Evolutionary conservation across 2,113 vertebrate species (phyloP), one percentile per base, ranked within the genome.

Genomic region (Sigmodon hispidus): DNA sequence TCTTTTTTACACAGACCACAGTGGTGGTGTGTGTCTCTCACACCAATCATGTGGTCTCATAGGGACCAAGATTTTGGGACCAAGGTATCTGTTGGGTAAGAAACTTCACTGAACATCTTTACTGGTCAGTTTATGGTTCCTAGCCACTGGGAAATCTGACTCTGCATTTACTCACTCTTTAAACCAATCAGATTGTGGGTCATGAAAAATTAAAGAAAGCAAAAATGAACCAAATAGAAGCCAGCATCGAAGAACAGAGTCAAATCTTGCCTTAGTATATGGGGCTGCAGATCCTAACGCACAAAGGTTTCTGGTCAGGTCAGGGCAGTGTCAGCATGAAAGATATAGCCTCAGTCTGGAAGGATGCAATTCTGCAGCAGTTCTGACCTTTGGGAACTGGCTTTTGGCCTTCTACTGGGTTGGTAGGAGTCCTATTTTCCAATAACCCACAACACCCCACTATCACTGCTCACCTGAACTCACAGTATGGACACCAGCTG

Each of bases 401-500:
- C 52, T 3, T 21, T 21, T 12, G 1, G 11, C 24, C 31, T 4
- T 34, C 29, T 31, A 4, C 43, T 1, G 43, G n/a, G n/a, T n/a
- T n/a, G n/a, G n/a, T n/a, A n/a, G n/a, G n/a, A 50, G 24, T 3
- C 3, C 9, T 3, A 7, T 45, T 29, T 40, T 10, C 0, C 17
- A 22, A 1, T 1, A 1, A 22, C 19, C 4, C 36, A 5, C 0
- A 2, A 24, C 0, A 4, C 61, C 3, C 85, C 5, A 13, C 21
- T 26, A 17, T n/a, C 0, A 1, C 0, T 4, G 6, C 3, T 8
- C 19, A 0, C 40, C 26, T 6, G 4, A 5, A 11, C 5, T 2
- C 3, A 34, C 43, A 0, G 11, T 0, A 0, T 26, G 65, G 50
- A 15, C 3, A 2, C 2, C 0, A 45, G 43, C 45, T 0, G 2